Conservation (phyloP, 2,797 vertebrate genomes). For the Schizopygopsis pylzovi region DNA sequence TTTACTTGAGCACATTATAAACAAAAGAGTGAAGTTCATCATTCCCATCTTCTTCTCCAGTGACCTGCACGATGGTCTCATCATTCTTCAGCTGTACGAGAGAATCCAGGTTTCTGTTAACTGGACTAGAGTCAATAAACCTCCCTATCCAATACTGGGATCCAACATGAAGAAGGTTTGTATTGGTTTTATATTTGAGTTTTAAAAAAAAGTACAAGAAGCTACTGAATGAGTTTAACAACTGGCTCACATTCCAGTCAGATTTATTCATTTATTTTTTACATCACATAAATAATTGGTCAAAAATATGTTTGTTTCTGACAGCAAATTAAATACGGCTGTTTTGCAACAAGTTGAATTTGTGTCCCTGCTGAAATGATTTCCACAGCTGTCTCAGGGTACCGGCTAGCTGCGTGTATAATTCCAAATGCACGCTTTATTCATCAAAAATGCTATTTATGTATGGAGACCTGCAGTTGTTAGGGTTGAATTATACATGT, state of each 20-base stretch:
- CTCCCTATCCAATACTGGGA: constrained; percentile 87
- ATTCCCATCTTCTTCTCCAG: constrained; percentile 69
- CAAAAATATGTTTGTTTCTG: constrained; percentile 6
- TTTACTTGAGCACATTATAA: neutral
- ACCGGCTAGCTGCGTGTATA: neutral
- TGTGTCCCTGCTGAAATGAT: constrained; percentile 20
- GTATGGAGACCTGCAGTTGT: constrained; percentile 17
- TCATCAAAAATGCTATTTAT: constrained; percentile 21
- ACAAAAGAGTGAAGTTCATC: neutral
- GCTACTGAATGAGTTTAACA: neutral
- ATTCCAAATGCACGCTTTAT: neutral
- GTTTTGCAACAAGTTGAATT: neutral
- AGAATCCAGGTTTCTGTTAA: constrained; percentile 86
- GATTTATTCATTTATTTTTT: neutral
- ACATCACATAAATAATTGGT: neutral
- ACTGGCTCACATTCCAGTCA: neutral
- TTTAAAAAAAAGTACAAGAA: neutral
- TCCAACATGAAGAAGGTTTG: constrained; percentile 93
- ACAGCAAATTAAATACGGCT: constrained; percentile 11
- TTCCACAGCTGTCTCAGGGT: constrained; percentile 13
- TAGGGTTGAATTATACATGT: constrained; percentile 29
- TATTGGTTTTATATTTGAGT: neutral
- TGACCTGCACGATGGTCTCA: constrained; percentile 88
- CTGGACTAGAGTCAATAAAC: constrained; percentile 89
- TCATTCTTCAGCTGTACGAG: constrained; percentile 93